These are phyloP conservation scores for Melanchra persicariae DNA, from an alignment of 2,888 invertebrate species.

Conservation along the genomic window DNA sequence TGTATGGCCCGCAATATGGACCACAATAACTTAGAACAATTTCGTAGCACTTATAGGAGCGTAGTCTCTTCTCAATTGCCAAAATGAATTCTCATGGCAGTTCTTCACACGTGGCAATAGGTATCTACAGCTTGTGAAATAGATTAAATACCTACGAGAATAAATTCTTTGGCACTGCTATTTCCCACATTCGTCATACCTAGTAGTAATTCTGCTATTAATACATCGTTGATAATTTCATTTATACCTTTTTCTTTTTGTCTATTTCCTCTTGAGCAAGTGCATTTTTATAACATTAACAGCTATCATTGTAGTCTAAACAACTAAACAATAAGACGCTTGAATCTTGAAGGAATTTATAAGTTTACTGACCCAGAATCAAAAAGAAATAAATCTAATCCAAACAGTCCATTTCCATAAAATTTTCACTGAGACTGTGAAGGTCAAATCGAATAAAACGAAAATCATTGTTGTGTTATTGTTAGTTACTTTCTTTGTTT, in stretches of 20 bases:
- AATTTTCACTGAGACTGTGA: slow-evolving; percentile 1
- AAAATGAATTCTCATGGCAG: not conserved
- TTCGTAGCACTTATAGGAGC: too few species aligned
- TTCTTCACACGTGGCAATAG: not conserved
- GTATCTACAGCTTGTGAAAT: not conserved
- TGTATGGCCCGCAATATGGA: too few species aligned
- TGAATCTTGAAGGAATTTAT: too few species aligned
- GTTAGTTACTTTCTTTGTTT: not conserved
- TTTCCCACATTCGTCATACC: not conserved
- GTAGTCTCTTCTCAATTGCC: not conserved
- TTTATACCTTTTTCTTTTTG: not conserved
- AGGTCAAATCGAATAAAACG: not conserved
- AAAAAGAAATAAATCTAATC: not conserved
- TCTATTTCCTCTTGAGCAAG: not conserved
- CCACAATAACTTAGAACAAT: too few species aligned
- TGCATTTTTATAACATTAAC: not conserved
- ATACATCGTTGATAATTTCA: not conserved
- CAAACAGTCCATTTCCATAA: not conserved
- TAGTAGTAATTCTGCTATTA: too few species aligned
- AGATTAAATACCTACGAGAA: slow-evolving; percentile 26
- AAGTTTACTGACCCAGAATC: not conserved
- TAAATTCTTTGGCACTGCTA: slow-evolving; percentile 48
- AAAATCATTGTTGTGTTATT: not conserved
- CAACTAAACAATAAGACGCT: too few species aligned
- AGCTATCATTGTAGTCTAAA: not conserved